Evolutionary conservation across 2,113 vertebrate species (phyloP), one percentile per base, ranked within the genome.

Genomic region (Hippocampus guttulatus): DNA sequence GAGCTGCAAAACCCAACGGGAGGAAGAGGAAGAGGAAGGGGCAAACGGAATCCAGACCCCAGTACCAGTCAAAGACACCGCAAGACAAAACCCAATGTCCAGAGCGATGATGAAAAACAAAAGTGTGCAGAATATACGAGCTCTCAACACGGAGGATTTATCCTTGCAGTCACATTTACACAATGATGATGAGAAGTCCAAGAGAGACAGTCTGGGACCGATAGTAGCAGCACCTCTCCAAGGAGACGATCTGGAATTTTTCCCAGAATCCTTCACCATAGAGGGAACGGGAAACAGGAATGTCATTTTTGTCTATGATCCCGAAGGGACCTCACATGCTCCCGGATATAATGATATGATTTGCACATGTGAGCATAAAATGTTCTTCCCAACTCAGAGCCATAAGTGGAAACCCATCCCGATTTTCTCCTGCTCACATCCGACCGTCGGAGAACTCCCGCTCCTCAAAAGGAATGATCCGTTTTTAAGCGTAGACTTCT

Each of bases 281-380:
- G 73, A 84, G 6, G 68, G 80, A 43, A 49, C 78, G 15, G 7
- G 64, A 66, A 69, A 45, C 40, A 30, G 15, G n/a, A 64, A 70
- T 41, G 21, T 80, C 41, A 75, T 80, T 41, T 75, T 51, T 0
- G 45, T 72, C 61, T 78, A 12, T 51, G 64, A 81, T 40, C 76
- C 21, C 3, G 67, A 75, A 15, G 78, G 85, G 0, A 78, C 93
- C 67, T 93, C 93, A 0, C 83, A 93, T 69, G 86, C 92, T 0
- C 93, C 95, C 73, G 84, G 88, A 69, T 95, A 92, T 0, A 93
- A 96, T 20, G 90, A 89, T 72, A 85, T 93, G 41, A 92, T 94
- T 64, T 92, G 89, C 2, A 87, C 77, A 92, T 7, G 84, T 72
- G 63, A 71, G 64, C 71, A 68, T 54, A 79, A 82, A 15, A 73